Evolutionary conservation across 2,888 invertebrate species (phyloP), one percentile per base, ranked within the genome.

Genomic region (Patella depressa): DNA sequence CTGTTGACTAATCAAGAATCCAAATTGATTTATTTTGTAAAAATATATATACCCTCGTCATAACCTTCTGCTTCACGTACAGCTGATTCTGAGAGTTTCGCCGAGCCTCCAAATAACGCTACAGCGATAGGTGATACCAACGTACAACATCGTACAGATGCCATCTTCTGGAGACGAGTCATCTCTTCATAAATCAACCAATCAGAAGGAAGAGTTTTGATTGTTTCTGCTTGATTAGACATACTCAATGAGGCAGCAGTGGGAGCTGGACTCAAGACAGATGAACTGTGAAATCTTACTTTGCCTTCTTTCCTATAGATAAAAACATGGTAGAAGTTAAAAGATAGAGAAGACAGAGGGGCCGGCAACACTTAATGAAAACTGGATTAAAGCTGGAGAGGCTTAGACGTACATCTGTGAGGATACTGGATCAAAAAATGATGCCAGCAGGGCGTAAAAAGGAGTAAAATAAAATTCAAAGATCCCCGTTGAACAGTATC

Each of bases 111-210:
- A 85, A 96, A 95, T 55, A 98, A 87, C 0, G 96, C 94, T 14
- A 98, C 94, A 0, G 96, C 95, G 24, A 97, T 89, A 0, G 97
- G 95, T 14, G 96, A 95, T 0, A 98, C 94, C 11, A 96, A 91
- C 0, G 98, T 97, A 79, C 95, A 95, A 83, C 95, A 95, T 71
- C 95, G 94, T 1, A 96, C 94, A 88, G 95, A 94, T 80, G 95
- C 95, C 75, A 94, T 93, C 15, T 86, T 86, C 24, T 94, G 93
- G 19, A 83, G 82, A 71, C 95, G 94, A 0, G 95, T 95, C 91
- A 97, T 95, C 91, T 97, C 97, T 88, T 96, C 96, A 88, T 95
- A 98, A 15, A 96, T 93, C 19, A 97, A 92, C 97, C 97, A 98
- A 86, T 96, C 95, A 15, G 95, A 94, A 0, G 95, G 95, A 74